Base-by-base conservation (phyloP, 2,888 invertebrate genomes). In the Latrodectus elegans region DNA sequence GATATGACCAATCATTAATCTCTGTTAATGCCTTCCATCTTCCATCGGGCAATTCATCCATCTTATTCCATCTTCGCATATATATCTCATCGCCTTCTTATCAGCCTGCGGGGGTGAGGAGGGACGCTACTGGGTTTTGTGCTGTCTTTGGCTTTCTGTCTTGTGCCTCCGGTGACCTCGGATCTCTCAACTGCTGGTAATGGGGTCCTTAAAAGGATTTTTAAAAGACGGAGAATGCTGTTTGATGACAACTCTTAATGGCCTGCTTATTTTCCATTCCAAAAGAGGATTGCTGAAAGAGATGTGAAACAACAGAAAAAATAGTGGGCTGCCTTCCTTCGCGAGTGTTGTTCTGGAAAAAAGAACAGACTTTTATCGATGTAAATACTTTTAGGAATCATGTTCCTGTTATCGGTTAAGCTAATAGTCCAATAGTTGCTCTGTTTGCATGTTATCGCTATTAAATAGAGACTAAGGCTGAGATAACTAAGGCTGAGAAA, bases 11-110 rank as follows among this genome's bases (percentile, higher is more conserved):
- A 67, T 52, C 77, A 77, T 77, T 68, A 77, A 77, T 77, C 77
- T 77, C 77, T 14, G 68, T 68, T 77, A 77, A 77, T 67, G 67
- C 77, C n/a, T 77, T 77, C 64, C 49, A 76, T 76, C 76, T 60
- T 65, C 76, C 38, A 68, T 9, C 12, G 12, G 60, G 70, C 79
- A 17, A 53, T 71, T 71, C 79, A 79, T 79, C 70, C 55, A 79
- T 79, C 79, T 79, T 71, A 3, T 38, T 14, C 70, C 53, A 53
- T 52, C 60, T 51, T 22, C 53, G 26, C 60, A 60, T 60, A 60
- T 8, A 60, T 60, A 12, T 60, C 60, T 60, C 60, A 60, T 60
- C 60, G n/a, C 12, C 6, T n/a, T n/a, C 60, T 60, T 60, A 60
- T 60, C 60, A 4, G 10, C 60, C 38, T 38, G 38, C 38, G 38